phyloP scores from a whole-genome alignment of 2,888 invertebrate genomes.

The Stenolophus ochropezus region DNA sequence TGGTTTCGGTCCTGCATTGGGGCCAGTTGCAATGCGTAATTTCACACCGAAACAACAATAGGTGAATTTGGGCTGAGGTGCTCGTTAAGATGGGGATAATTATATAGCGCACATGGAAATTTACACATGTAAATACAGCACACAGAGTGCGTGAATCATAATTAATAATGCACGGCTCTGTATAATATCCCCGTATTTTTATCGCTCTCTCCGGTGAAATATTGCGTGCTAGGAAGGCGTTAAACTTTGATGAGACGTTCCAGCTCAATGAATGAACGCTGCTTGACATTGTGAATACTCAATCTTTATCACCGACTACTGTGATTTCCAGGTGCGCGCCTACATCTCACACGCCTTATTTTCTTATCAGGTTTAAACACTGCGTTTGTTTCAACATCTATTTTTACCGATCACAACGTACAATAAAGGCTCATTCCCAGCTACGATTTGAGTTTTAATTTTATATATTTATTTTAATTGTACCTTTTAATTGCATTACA shows the following conservation, averaged over 20 bases:
- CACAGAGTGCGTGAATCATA: constrained; percentile 48
- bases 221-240: constrained; percentile 52
- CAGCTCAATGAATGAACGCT: constrained; percentile 14
- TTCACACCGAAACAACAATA: constrained; percentile 30
- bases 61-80: not conserved
- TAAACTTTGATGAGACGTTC: constrained; percentile 53
- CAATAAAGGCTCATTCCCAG: too few species aligned
- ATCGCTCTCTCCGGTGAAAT: constrained; percentile 49
- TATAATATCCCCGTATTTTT: constrained; percentile 37
- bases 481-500: too few species aligned
- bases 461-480: too few species aligned
- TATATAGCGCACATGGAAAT: constrained; percentile 48
- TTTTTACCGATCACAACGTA: too few species aligned
- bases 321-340: too few species aligned
- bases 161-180: constrained; percentile 50
- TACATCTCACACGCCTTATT: too few species aligned
- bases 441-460: too few species aligned
- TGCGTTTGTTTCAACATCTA: too few species aligned
- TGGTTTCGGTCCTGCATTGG: too few species aligned
- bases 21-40: not conserved
- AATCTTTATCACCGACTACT: constrained; percentile 1
- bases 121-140: constrained; percentile 57
- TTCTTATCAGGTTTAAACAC: too few species aligned
- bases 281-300: not conserved
- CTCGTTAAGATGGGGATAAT: constrained; percentile 50